Conservation (phyloP, 2,797 vertebrate species). For the Clarias fuscus region DNA sequence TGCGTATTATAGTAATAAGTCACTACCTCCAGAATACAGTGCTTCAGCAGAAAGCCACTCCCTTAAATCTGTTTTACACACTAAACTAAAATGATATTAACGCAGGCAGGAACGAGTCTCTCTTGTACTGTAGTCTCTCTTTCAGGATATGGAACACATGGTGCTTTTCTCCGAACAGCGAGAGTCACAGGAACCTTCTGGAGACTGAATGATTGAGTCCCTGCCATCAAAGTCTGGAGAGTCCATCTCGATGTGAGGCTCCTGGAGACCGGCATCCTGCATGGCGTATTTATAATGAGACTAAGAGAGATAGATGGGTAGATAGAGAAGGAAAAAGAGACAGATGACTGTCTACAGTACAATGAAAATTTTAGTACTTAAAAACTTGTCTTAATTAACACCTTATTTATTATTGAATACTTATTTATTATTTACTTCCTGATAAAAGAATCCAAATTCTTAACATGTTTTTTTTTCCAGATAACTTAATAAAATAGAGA, state of each 20-base stretch:
- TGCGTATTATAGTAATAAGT: not conserved
- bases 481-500: not conserved
- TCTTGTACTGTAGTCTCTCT: too few species aligned
- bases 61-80: not conserved
- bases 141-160: conserved; percentile 69
- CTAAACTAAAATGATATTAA: not conserved
- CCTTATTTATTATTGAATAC: not conserved
- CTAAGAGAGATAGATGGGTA: conserved; percentile 50
- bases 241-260: conserved; percentile 63
- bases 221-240: conserved; percentile 62
- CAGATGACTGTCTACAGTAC: not conserved
- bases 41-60: not conserved
- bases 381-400: not conserved
- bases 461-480: not conserved
- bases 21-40: not conserved
- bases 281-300: conserved; percentile 67
- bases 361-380: not conserved
- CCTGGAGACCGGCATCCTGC: conserved; percentile 65
- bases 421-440: not conserved
- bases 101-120: not conserved
- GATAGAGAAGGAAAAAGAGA: not conserved
- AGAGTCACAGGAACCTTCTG: conserved; percentile 61
- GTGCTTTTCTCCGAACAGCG: conserved; percentile 66
- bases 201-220: conserved; percentile 67
- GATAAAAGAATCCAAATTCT: not conserved